Conservation (phyloP, 30 jellyfish, hydroid and myxozoan species). For the Pseudorhiza aurosa region DNA sequence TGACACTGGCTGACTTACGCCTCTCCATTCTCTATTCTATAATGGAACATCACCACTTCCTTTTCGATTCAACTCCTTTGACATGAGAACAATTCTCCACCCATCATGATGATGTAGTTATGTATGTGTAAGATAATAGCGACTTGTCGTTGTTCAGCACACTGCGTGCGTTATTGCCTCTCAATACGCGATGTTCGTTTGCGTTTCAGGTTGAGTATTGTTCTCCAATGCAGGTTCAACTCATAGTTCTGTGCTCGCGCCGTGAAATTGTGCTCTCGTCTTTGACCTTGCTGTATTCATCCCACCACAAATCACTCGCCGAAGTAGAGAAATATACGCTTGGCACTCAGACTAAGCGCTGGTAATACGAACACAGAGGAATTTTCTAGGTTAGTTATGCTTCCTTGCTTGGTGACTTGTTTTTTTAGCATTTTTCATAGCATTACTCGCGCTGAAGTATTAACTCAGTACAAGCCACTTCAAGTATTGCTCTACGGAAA, state of each 20-base stretch:
- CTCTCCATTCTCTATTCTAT: slow-evolving; percentile 24
- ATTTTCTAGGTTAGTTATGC: no score
- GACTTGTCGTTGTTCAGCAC: slow-evolving; percentile 42
- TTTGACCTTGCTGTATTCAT: slow-evolving; percentile 41
- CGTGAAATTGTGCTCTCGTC: slow-evolving; percentile 72
- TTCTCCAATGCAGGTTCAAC: slow-evolving; percentile 51
- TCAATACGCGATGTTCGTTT: slow-evolving; percentile 33
- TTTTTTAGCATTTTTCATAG: no score
- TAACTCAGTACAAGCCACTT: no score
- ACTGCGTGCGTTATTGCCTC: slow-evolving; percentile 55
- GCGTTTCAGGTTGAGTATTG: slow-evolving; percentile 68
- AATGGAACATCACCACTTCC: slow-evolving; percentile 30
- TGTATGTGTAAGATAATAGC: slow-evolving; percentile 23
- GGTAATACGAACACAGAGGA: no score
- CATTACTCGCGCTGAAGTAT: no score
- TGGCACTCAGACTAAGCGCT: no score
- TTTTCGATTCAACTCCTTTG: slow-evolving; percentile 21
- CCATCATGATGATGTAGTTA: slow-evolving; percentile 44
- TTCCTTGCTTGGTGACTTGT: no score
- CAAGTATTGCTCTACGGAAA: no score
- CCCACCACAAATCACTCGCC: background rate
- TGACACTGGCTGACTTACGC: slow-evolving; percentile 33
- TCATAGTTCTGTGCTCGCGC: slow-evolving; percentile 59
- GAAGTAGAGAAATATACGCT: no score
- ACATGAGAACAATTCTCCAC: slow-evolving; percentile 52